Conservation (phyloP, 2,113 vertebrate species). For the Tichodroma muraria region DNA sequence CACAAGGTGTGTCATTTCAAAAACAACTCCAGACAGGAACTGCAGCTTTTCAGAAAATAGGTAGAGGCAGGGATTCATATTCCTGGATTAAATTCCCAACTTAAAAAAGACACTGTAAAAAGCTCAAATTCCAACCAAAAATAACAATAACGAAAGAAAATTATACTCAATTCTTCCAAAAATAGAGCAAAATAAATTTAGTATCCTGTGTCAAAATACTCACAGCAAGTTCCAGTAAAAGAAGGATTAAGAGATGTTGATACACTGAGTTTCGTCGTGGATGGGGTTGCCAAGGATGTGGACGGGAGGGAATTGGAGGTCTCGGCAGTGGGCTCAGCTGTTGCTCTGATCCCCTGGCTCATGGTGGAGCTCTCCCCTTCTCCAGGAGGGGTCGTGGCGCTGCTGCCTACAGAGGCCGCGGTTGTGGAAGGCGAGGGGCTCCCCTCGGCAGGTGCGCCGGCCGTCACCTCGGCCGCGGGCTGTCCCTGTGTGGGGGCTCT, state of each 20-base stretch:
- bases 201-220: neutral
- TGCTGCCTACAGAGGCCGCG: rapidly evolving
- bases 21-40: rapidly evolving
- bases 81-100: rapidly evolving
- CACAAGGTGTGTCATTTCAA: rapidly evolving
- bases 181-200: neutral
- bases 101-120: neutral
- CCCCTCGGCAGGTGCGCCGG: rapidly evolving
- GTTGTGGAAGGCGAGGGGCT: rapidly evolving
- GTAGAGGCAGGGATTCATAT: neutral
- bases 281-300: rapidly evolving
- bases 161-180: rapidly evolving
- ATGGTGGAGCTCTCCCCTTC: rapidly evolving
- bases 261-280: rapidly evolving
- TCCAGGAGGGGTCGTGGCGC: rapidly evolving
- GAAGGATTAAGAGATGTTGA: neutral
- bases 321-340: rapidly evolving
- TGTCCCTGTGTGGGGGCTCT: neutral
- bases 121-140: neutral
- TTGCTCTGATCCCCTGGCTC: rapidly evolving
- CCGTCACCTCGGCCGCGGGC: rapidly evolving
- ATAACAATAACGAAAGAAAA: neutral
- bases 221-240: neutral
- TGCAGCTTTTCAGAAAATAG: neutral
- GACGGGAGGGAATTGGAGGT: neutral